These are phyloP conservation scores for Pogonomyrmex californicus DNA, from an alignment of 1,140 invertebrate species.

Conservation along the genomic window DNA sequence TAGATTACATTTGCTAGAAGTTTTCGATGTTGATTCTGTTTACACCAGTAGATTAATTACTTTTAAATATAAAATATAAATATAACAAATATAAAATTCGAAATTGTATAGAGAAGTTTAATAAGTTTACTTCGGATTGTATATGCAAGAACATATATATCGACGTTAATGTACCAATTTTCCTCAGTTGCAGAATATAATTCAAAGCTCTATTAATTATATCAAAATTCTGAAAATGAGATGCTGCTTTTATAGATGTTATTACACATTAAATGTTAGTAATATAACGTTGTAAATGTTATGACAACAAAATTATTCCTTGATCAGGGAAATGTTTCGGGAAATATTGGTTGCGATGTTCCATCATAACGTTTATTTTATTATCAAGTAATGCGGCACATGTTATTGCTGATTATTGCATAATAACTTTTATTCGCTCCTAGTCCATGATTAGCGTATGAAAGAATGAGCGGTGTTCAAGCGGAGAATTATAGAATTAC, in stretches of 20 bases:
- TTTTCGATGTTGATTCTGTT: conserved; percentile 45
- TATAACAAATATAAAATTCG: conserved; percentile 37
- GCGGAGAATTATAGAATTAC: background rate
- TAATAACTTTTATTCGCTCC: conserved; percentile 12
- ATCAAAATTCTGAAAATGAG: conserved; percentile 25
- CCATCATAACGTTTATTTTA: conserved; percentile 20
- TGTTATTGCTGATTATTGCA: background rate
- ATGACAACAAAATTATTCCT: conserved; percentile 29
- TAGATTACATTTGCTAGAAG: conserved; percentile 40
- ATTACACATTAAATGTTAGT: conserved; percentile 36
- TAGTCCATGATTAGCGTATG: conserved; percentile 36
- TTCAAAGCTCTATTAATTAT: conserved; percentile 30
- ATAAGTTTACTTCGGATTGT: conserved; percentile 39
- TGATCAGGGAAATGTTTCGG: conserved; percentile 26
- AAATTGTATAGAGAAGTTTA: conserved; percentile 49
- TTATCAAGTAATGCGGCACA: conserved; percentile 43
- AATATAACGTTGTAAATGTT: conserved; percentile 25
- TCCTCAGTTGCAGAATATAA: conserved; percentile 37
- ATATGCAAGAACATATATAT: conserved; percentile 1
- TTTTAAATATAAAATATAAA: background rate
- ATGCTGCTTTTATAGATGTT: background rate
- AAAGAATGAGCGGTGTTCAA: conserved; percentile 33
- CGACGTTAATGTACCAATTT: conserved; percentile 36
- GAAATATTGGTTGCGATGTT: conserved; percentile 15
- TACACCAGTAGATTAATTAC: conserved; percentile 51